Conservation (phyloP, 2,888 invertebrate genomes). For the Sclerodermus sp. region DNA sequence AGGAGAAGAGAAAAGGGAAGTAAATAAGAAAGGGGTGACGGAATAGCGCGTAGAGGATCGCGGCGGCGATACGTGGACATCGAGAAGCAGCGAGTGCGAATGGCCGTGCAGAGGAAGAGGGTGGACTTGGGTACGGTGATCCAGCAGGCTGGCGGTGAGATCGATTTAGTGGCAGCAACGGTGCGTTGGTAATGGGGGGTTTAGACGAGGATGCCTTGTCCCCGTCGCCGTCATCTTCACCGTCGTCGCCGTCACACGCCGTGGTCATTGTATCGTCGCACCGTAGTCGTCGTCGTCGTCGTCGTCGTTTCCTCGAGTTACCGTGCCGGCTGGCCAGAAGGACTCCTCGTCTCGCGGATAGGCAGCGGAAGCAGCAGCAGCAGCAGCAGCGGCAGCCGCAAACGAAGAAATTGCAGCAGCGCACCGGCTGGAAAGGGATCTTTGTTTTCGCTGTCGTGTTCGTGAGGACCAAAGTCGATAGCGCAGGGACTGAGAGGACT, state of each 20-base stretch:
- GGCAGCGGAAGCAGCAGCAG: neutral
- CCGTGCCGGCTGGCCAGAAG: slow-evolving; percentile 4
- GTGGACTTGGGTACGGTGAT: slow-evolving; percentile 39
- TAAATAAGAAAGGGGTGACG: neutral
- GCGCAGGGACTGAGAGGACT: too few species aligned
- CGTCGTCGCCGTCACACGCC: slow-evolving; percentile 32
- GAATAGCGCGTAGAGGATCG: neutral
- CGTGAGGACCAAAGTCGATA: slow-evolving; percentile 1
- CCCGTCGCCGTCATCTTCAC: slow-evolving; percentile 48
- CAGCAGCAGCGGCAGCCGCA: neutral
- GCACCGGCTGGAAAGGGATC: neutral
- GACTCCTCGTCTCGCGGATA: slow-evolving; percentile 11
- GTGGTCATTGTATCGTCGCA: neutral
- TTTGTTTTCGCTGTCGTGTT: neutral
- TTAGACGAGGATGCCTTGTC: slow-evolving; percentile 57
- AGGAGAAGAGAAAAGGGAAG: slow-evolving; percentile 1
- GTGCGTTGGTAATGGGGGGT: slow-evolving; percentile 56
- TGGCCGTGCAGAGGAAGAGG: slow-evolving; percentile 43
- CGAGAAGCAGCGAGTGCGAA: slow-evolving; percentile 47
- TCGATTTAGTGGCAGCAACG: slow-evolving; percentile 40
- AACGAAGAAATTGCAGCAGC: neutral
- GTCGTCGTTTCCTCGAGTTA: slow-evolving; percentile 4
- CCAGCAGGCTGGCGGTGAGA: slow-evolving; percentile 36
- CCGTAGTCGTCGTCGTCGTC: neutral
- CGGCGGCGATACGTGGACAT: neutral